Base-by-base conservation (phyloP, 1,140 invertebrate genomes). In the Bombus waltoni region DNA sequence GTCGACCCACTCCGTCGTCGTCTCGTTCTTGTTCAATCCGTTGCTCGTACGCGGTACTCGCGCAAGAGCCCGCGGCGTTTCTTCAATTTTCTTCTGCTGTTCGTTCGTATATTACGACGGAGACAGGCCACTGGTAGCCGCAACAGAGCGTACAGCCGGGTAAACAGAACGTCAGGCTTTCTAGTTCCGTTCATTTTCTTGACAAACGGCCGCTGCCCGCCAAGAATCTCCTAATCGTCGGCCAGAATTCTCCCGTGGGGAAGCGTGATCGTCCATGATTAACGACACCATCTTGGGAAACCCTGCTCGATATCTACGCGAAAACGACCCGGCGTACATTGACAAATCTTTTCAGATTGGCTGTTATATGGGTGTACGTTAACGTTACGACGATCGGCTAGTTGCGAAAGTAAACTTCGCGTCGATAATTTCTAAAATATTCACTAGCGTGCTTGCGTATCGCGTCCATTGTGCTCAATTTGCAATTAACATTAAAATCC, bases 31-130 rank as follows among this genome's bases (percentile, higher is more conserved):
- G 40, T 73, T 73, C 18, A 18, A 44, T 77, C 25, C 28, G 28
- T 76, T 59, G 32, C 10, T 25, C 53, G 32, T 28, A 11, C 38
- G 57, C 53, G 77, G 32, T 22, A 35, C 18, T 25, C 28, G 18
- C 35, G 40, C 57, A 87, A 22, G 18, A 72, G 53, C 59, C 38
- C 42, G 77, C 66, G 62, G 62, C 78, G 53, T 86, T 89, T 88
- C 83, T 86, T 68, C 87, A 82, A 86, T 88, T 89, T 88, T 73
- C 78, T 74, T 86, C 74, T 84, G 62, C 40, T 83, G 75, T 77
- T 76, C 66, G 59, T 78, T 66, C 87, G 83, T 88, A 74, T 74
- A 78, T 85, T 88, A 88, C 80, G 44, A 77, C 15, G 38, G 59
- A 77, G 57, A 47, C 62, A 44, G 74, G 35, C 74, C 66, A 42